These are phyloP conservation scores for Apomyelois bistriatella DNA, from an alignment of 2,888 invertebrate species.

Conservation along the genomic window DNA sequence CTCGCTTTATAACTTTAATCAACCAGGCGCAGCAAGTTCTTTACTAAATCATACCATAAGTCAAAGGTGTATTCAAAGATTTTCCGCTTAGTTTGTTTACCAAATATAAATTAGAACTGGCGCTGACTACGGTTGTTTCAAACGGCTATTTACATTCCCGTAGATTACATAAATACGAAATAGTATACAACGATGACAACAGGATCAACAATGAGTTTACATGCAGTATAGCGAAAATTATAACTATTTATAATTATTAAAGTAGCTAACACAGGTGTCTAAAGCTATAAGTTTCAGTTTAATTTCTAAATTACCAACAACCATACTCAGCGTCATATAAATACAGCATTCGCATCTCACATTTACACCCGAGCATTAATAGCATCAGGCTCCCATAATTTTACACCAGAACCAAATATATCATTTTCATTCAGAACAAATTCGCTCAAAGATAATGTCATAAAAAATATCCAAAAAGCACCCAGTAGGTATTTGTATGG, in stretches of 20 bases:
- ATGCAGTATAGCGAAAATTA: neutral
- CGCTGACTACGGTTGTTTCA: conserved; percentile 9
- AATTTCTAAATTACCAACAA: conserved; percentile 5
- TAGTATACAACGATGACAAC: neutral
- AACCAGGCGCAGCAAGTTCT: neutral
- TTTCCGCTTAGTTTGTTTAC: neutral
- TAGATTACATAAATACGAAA: neutral
- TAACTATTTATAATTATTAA: conserved; percentile 6
- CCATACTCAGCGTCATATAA: conserved; percentile 11
- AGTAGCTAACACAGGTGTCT: conserved; percentile 5
- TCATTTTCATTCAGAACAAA: conserved; percentile 20
- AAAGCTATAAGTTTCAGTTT: conserved; percentile 8
- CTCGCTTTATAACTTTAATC: neutral
- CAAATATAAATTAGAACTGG: neutral
- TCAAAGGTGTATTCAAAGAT: conserved; percentile 3
- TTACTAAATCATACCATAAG: neutral
- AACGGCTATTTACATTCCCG: conserved; percentile 4
- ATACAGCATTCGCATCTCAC: neutral
- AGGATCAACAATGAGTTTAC: neutral
- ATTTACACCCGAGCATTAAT: neutral
- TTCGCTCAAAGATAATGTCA: conserved; percentile 23
- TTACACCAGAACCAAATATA: neutral
- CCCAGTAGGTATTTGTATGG: conserved; percentile 13
- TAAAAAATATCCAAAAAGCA: conserved; percentile 5
- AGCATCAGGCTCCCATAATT: neutral